Base-by-base conservation (phyloP, 1,140 invertebrate species). In the Drosophila ogumai region DNA sequence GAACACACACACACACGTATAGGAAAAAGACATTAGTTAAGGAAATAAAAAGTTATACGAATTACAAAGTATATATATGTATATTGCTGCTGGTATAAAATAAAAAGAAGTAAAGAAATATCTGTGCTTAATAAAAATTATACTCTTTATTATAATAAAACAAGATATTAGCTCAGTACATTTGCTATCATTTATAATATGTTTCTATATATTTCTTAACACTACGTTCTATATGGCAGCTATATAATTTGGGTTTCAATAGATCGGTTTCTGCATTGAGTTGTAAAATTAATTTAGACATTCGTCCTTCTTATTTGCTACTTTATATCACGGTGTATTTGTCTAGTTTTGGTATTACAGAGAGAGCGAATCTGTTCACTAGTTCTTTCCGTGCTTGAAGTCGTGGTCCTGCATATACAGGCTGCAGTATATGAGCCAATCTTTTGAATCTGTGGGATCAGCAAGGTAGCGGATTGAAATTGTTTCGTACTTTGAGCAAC, bases 381-480 rank as follows among this genome's bases (percentile, higher is more conserved):
- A 52, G 56, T 61, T 73, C 15, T 75, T 63, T 34, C 47, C 44
- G 40, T 55, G 64, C 34, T 59, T 78, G 55, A 63, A 54, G 69
- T 82, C 57, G 36, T 44, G 59, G 34, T 86, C 75, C 79, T 82
- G 82, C 67, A 82, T 47, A 64, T 67, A 87, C 54, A 87, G 50
- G 49, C 84, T 77, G 79, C 80, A 79, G 71, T 87, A 87, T 66
- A 60, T 46, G 44, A 79, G 82, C 82, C 82, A 87, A 87, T 87
- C 82, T 88, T 80, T 88, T n/a, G 84, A 82, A 87, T 87, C 82
- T 87, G 82, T 80, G 76, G 82, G 59, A 75, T 86, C 69, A 81
- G 75, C 65, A 86, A 78, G 75, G 66, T 54, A 63, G 64, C 63
- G 57, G 40, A 8, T 34, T 72, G 22, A 22, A 54, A 75, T 44